phyloP scores from a whole-genome alignment of 1,140 invertebrate genomes.

The Metopolophium dirhodum region DNA sequence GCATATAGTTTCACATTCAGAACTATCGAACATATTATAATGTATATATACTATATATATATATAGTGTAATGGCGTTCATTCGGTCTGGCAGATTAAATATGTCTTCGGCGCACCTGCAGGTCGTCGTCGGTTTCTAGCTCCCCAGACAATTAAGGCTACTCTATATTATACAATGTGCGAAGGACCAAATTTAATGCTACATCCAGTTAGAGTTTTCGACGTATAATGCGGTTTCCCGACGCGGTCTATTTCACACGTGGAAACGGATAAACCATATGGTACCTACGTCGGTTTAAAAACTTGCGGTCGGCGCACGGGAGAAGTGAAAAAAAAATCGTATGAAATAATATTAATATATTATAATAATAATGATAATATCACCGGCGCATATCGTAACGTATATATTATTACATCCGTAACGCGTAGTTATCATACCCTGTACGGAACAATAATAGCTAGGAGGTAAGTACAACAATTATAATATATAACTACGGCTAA shows the following conservation, averaged over 20 bases:
- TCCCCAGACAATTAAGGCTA: slow-evolving; percentile 48
- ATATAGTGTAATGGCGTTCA: background rate
- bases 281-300: background rate
- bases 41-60: too few relatives aligned
- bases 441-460: too few relatives aligned
- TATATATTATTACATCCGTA: background rate
- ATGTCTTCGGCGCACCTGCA: slow-evolving; percentile 12
- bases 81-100: background rate
- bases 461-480: too few relatives aligned
- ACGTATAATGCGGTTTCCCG: background rate
- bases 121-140: background rate
- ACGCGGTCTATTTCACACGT: slow-evolving; percentile 9
- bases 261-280: slow-evolving; percentile 36
- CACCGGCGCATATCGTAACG: too few relatives aligned
- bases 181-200: background rate
- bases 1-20: background rate
- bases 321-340: background rate
- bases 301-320: background rate
- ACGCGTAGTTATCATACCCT: background rate
- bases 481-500: too few relatives aligned
- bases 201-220: background rate
- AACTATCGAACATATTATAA: background rate
- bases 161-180: background rate
- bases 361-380: background rate
- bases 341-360: background rate